Evolutionary conservation across 1,140 invertebrate genomes (phyloP).

Genomic region (Brachionus sp.): DNA sequence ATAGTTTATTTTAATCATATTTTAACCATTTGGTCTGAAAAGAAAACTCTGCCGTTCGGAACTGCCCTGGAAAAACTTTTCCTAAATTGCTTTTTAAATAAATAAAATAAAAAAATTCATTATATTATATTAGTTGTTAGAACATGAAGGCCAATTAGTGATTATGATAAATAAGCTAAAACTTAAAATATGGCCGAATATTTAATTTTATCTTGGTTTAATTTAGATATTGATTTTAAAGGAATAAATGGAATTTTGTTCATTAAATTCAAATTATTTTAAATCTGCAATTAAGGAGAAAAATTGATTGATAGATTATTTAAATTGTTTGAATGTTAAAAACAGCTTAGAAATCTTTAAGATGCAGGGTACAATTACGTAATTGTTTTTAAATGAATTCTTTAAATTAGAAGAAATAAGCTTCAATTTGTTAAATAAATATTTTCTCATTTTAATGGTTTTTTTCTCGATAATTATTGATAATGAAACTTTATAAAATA

Average conservation of each 20-base stretch:
- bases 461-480: background rate
- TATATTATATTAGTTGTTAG: no score
- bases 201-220: no score
- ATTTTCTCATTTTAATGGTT: background rate
- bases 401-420: background rate
- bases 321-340: background rate
- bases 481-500: background rate
- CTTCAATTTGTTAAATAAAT: background rate
- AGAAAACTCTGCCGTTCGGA: no score
- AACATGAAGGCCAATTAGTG: no score
- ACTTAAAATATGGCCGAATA: no score
- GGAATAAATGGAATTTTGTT: background rate
- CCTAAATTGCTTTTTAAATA: no score
- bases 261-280: background rate
- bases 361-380: background rate
- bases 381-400: background rate
- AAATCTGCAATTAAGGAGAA: background rate
- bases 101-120: no score
- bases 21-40: no score
- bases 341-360: background rate
- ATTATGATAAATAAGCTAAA: no score
- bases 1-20: no score
- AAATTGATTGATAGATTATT: background rate
- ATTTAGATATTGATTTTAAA: no score
- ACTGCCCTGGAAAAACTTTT: no score